Conservation (phyloP, 2,113 vertebrate genomes). For the Crocuta crocuta region DNA sequence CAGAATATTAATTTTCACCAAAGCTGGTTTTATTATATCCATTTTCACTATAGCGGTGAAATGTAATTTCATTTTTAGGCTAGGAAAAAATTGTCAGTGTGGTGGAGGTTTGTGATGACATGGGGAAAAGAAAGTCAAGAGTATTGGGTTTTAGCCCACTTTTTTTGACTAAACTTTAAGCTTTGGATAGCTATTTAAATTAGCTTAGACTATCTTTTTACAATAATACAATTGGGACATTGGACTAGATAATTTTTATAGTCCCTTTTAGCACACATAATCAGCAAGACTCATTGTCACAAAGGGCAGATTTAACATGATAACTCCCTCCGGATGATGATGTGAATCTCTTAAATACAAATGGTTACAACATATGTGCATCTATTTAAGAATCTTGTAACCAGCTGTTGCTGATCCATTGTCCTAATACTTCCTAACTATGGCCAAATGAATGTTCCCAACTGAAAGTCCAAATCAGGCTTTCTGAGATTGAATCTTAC, state of each 20-base stretch:
- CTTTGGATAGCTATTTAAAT: not conserved
- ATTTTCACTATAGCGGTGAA: not conserved
- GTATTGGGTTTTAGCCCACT: not conserved
- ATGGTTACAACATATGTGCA: not conserved
- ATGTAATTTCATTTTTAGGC: not conserved
- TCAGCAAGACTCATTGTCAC: not conserved
- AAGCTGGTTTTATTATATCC: not conserved
- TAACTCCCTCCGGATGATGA: not conserved
- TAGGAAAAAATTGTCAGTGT: not conserved
- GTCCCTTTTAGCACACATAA: not conserved
- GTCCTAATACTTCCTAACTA: not conserved
- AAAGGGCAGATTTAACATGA: not conserved
- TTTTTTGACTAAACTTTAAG: not conserved
- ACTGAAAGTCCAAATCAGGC: not conserved
- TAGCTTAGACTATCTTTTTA: not conserved
- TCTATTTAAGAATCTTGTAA: not conserved
- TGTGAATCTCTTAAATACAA: not conserved
- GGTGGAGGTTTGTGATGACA: not conserved
- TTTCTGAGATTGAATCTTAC: not conserved
- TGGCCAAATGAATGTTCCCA: not conserved
- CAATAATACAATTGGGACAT: not conserved
- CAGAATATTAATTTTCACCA: constrained; percentile 65
- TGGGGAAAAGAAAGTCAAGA: not conserved
- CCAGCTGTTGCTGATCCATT: not conserved
- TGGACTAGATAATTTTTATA: not conserved